Conservation (phyloP, 2,888 invertebrate species). For the Conus canariensis region DNA sequence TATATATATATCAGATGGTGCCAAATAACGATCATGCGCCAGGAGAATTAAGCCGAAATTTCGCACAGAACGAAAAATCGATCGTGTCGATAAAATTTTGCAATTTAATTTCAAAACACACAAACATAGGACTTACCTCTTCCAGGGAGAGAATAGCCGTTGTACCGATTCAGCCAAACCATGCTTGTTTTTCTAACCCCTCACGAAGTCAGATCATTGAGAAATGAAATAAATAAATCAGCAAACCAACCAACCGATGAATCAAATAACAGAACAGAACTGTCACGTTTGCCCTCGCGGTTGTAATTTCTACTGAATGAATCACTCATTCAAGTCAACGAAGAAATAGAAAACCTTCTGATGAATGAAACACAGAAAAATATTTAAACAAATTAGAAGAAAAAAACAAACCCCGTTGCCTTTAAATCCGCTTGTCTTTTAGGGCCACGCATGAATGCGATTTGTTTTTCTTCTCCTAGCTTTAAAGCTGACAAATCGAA, state of each 20-base stretch:
- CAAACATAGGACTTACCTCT: not conserved
- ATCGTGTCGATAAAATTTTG: too few relatives aligned
- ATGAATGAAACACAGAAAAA: not conserved
- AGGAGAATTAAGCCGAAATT: too few relatives aligned
- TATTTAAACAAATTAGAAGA: not conserved
- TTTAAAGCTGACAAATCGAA: not conserved
- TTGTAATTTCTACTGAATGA: too few relatives aligned
- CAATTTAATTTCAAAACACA: not conserved
- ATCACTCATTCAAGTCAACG: too few relatives aligned
- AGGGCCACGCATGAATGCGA: too few relatives aligned
- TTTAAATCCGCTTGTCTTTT: too few relatives aligned
- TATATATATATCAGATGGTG: too few relatives aligned
- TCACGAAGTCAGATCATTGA: not conserved
- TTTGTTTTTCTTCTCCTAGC: too few relatives aligned
- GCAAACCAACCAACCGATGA: not conserved
- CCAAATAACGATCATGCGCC: too few relatives aligned
- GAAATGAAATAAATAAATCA: not conserved
- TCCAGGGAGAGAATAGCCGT: not conserved
- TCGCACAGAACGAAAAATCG: too few relatives aligned
- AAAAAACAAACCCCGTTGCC: not conserved
- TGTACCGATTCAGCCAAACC: slow-evolving; percentile 9
- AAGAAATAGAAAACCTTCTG: not conserved
- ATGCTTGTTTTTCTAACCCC: not conserved
- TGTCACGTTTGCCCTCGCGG: too few relatives aligned
- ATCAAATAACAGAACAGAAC: not conserved